phyloP scores from a whole-genome alignment of 1,140 invertebrate genomes.

The Drosophila biarmipes region DNA sequence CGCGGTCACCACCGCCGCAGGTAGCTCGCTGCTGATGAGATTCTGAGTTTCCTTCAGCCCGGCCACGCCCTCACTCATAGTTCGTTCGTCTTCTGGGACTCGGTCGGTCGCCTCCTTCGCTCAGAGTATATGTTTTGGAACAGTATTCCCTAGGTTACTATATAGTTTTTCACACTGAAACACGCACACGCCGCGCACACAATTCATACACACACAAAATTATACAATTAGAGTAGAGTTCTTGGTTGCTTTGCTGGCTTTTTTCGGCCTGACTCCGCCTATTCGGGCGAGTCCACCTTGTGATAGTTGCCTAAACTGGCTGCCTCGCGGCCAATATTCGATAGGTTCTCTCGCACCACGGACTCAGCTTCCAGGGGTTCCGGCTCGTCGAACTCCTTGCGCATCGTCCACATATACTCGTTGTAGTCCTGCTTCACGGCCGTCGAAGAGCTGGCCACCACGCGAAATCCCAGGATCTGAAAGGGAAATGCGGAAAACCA shows the following conservation, averaged over 20 bases:
- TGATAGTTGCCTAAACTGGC: conserved; percentile 83
- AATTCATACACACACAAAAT: conserved; percentile 38
- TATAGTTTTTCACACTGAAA: conserved; percentile 56
- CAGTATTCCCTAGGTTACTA: conserved; percentile 61
- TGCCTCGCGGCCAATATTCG: conserved; percentile 86
- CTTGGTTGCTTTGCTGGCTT: conserved; percentile 23
- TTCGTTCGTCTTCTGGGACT: conserved; percentile 46
- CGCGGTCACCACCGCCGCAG: conserved; percentile 18
- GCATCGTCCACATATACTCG: conserved; percentile 96
- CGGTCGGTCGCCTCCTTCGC: conserved; percentile 19
- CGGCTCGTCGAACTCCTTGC: conserved; percentile 93
- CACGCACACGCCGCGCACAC: conserved; percentile 25
- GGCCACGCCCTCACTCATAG: conserved; percentile 68
- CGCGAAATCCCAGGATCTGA: conserved; percentile 92
- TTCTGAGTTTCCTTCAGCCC: conserved; percentile 57
- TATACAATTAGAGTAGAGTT: conserved; percentile 48
- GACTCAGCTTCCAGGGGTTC: conserved; percentile 88
- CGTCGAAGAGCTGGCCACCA: conserved; percentile 93
- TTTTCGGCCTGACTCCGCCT: conserved; percentile 42
- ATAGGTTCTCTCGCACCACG: conserved; percentile 87
- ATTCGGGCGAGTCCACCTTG: conserved; percentile 83
- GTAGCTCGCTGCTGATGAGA: conserved; percentile 49
- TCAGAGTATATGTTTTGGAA: conserved; percentile 46
- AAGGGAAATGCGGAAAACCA: neutral
- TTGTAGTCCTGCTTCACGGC: conserved; percentile 94